A percentile compares a stretch with the other conserved stretches of the same genome.
These are phyloP conservation scores for Enoplosus armatus DNA, from an alignment of 2,797 vertebrate genomes.

Conservation along the genomic window DNA sequence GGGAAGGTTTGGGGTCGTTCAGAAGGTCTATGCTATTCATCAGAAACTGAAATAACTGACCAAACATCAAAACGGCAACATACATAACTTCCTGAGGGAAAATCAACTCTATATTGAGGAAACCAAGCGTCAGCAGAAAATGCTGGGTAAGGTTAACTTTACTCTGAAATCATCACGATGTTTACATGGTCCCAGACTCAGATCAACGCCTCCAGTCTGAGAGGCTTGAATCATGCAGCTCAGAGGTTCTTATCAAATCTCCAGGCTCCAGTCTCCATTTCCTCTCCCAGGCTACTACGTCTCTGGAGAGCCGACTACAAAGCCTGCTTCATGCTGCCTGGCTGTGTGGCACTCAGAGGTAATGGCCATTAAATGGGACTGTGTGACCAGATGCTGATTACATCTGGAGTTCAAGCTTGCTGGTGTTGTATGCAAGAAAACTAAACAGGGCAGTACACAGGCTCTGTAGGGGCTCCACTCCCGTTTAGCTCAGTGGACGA, in stretches of 20 bases:
- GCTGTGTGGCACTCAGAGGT: slow-evolving; percentile 67
- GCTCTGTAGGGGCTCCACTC: neutral
- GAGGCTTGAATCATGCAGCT: slow-evolving; percentile 34
- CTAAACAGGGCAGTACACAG: slow-evolving; percentile 30
- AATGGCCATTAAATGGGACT: slow-evolving; percentile 77
- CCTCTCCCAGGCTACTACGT: slow-evolving; percentile 63
- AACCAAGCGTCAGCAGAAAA: neutral
- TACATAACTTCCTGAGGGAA: neutral
- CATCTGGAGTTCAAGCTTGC: slow-evolving; percentile 66
- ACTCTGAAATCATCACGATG: slow-evolving; percentile 11
- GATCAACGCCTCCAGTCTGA: slow-evolving; percentile 62
- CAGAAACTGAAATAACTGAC: slow-evolving; percentile 7
- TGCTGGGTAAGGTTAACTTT: neutral
- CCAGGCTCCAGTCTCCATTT: slow-evolving; percentile 69
- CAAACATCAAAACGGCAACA: neutral
- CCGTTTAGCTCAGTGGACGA: neutral
- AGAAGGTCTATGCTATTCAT: slow-evolving; percentile 10
- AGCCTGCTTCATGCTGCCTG: slow-evolving; percentile 70
- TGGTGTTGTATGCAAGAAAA: slow-evolving; percentile 35
- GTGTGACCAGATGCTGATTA: slow-evolving; percentile 72
- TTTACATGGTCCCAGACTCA: slow-evolving; percentile 49
- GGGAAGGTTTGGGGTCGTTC: slow-evolving; percentile 21
- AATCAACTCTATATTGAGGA: neutral
- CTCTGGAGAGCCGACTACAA: slow-evolving; percentile 73
- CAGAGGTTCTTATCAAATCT: slow-evolving; percentile 75